Conservation (phyloP, 2,113 vertebrate genomes). For the Oryzias javanicus region DNA sequence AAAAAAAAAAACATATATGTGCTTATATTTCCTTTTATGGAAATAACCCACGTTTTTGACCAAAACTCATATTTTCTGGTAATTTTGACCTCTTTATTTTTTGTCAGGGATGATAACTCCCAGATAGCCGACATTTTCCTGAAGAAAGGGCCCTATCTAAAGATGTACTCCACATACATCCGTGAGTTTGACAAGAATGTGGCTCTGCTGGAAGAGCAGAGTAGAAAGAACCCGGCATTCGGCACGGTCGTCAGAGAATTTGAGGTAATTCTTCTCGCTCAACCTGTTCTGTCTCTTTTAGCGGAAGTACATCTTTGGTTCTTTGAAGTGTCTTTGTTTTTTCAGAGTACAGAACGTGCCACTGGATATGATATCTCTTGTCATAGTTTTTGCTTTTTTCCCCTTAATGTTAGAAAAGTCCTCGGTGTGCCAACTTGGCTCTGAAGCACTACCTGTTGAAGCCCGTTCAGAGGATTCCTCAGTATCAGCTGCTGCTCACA, state of each 20-base stretch:
- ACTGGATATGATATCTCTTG: not conserved
- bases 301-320: not conserved
- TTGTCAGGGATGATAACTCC: constrained; percentile 83
- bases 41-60: not conserved
- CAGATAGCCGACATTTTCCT: constrained; percentile 95
- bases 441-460: constrained; percentile 96
- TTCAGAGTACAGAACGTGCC: not conserved
- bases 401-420: constrained; percentile 80
- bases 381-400: constrained; percentile 30
- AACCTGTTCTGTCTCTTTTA: constrained; percentile 44
- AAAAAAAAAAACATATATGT: too few relatives aligned
- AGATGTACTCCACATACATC: constrained; percentile 99
- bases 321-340: constrained; percentile 1
- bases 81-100: not conserved
- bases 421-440: constrained; percentile 90
- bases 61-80: not conserved
- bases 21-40: too few relatives aligned
- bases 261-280: constrained; percentile 80
- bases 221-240: constrained; percentile 87
- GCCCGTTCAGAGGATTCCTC: constrained; percentile 96
- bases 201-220: constrained; percentile 92
- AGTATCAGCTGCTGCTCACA: constrained; percentile 93
- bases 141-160: constrained; percentile 94
- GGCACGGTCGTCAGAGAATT: constrained; percentile 87
- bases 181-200: constrained; percentile 96